Percentiles rank a stretch among this genome's conserved stretches.
Evolutionary conservation across 1,140 invertebrate species (phyloP).

Genomic region (Coenobita brevimanus): DNA sequence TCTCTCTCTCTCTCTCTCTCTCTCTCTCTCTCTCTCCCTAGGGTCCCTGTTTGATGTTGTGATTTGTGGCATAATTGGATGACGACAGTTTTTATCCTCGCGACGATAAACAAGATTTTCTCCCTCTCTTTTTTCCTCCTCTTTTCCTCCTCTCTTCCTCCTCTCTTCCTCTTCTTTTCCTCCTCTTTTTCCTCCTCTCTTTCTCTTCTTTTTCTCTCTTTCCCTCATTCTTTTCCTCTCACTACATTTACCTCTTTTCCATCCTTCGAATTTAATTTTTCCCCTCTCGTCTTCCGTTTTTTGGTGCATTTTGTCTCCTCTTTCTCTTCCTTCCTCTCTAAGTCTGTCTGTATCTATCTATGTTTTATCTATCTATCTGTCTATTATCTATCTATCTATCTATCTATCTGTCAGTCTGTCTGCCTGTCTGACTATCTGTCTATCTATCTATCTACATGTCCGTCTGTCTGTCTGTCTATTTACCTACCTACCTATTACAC

Average conservation of each 20-base stretch:
- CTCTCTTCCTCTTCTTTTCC: neutral
- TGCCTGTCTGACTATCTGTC: too few species aligned
- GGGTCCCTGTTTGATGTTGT: slow-evolving; percentile 59
- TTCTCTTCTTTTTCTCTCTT: neutral
- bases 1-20: too few species aligned
- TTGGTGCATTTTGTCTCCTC: neutral
- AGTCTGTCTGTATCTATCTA: too few species aligned
- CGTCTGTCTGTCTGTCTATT: too few species aligned
- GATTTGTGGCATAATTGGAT: slow-evolving; percentile 62
- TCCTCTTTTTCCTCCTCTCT: neutral
- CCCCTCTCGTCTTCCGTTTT: neutral
- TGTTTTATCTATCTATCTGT: too few species aligned
- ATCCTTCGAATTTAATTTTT: neutral
- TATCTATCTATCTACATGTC: too few species aligned
- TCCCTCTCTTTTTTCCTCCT: neutral
- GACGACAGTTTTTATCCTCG: slow-evolving; percentile 38
- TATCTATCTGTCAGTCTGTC: too few species aligned
- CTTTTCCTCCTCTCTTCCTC: neutral
- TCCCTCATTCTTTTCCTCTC: neutral
- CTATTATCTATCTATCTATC: too few species aligned
- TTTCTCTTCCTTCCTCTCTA: too few species aligned
- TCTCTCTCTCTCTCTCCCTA: too few species aligned
- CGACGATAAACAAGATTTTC: slow-evolving; percentile 32
- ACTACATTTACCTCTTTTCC: neutral
- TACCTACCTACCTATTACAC: too few species aligned